Evolutionary conservation across 1,140 invertebrate species (phyloP).

Genomic region (Melitaea cinxia): DNA sequence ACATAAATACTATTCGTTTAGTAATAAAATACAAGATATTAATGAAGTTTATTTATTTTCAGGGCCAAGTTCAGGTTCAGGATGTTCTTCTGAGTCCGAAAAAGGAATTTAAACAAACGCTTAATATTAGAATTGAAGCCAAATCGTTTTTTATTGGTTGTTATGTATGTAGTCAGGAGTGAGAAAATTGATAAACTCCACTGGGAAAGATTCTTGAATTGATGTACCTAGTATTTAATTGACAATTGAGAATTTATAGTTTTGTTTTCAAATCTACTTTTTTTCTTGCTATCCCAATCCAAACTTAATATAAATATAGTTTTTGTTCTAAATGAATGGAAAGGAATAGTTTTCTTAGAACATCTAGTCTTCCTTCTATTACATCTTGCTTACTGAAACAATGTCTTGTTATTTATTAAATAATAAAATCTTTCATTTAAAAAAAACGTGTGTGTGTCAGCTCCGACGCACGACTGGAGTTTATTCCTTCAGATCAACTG

Average conservation of each 20-base stretch:
- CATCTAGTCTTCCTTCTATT: too few species aligned
- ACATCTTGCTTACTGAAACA: too few species aligned
- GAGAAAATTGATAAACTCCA: conserved; percentile 4
- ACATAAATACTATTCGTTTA: too few species aligned
- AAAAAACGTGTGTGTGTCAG: too few species aligned
- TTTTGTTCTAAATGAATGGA: too few species aligned
- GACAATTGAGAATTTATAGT: conserved; percentile 1
- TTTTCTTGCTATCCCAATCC: background rate
- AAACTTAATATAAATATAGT: background rate
- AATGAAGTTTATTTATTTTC: conserved; percentile 4
- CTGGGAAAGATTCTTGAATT: background rate
- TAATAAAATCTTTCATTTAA: too few species aligned
- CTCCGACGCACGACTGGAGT: background rate
- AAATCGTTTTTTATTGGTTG: conserved; percentile 42
- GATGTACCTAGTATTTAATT: conserved; percentile 1
- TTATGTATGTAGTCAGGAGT: conserved; percentile 26
- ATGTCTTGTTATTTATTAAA: too few species aligned
- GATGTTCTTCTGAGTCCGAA: conserved; percentile 72
- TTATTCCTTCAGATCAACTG: too few species aligned
- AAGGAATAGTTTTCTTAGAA: too few species aligned
- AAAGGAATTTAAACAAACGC: conserved; percentile 53
- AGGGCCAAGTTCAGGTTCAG: conserved; percentile 68
- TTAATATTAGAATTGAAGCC: conserved; percentile 38
- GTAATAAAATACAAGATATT: background rate
- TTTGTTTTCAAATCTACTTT: background rate